These are phyloP conservation scores for Motacilla tschutschensis DNA, from an alignment of 2,113 vertebrate species.

Conservation along the genomic window DNA sequence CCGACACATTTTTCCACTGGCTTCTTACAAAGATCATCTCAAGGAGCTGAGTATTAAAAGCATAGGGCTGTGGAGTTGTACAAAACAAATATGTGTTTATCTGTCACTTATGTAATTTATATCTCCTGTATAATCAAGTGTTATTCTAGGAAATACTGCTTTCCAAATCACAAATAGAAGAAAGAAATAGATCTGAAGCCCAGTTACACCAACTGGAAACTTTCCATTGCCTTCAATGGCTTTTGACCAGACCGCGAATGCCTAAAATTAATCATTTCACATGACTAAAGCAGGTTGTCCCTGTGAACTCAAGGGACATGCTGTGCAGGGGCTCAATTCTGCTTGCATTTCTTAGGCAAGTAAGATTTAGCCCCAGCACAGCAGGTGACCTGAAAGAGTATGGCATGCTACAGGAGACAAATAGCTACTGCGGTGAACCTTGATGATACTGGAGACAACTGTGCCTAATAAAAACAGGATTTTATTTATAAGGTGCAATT, in stretches of 20 bases:
- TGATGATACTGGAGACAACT: constrained; percentile 48
- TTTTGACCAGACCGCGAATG: background rate
- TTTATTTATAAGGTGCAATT: constrained; percentile 53
- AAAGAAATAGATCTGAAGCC: background rate
- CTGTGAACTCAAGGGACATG: constrained; percentile 20
- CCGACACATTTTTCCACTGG: background rate
- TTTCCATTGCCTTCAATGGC: background rate
- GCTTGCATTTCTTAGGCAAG: constrained; percentile 16
- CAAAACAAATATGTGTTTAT: background rate
- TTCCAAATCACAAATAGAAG: background rate
- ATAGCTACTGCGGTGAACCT: constrained; percentile 45
- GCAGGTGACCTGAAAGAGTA: constrained; percentile 28
- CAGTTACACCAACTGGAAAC: background rate
- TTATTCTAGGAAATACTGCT: background rate
- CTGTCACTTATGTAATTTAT: background rate
- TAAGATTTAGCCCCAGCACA: constrained; percentile 19
- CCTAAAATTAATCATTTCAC: constrained; percentile 20
- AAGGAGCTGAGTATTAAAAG: background rate
- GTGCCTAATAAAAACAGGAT: constrained; percentile 36
- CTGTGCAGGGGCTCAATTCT: constrained; percentile 7
- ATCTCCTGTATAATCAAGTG: background rate
- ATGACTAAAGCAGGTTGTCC: background rate
- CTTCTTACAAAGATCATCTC: background rate
- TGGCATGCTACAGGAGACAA: constrained; percentile 4
- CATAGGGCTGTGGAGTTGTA: background rate